These are phyloP conservation scores for Artemisiospiza belli DNA, from an alignment of 2,113 vertebrate genomes.

Conservation along the genomic window DNA sequence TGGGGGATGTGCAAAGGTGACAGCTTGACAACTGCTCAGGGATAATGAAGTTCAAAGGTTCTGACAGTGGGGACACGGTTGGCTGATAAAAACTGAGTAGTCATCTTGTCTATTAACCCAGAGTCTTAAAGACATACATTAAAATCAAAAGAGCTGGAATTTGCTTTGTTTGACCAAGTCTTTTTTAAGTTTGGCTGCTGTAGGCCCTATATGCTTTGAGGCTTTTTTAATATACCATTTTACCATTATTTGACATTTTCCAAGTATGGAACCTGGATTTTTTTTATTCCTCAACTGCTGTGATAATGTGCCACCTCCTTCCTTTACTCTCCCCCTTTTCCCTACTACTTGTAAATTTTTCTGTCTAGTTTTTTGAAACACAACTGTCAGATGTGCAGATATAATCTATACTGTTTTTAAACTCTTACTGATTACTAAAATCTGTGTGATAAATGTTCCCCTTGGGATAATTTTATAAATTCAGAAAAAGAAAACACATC, in stretches of 20 bases:
- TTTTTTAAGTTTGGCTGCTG: neutral
- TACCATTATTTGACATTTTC: neutral
- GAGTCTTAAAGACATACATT: neutral
- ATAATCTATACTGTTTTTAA: neutral
- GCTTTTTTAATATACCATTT: neutral
- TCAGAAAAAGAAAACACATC: neutral
- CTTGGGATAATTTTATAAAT: neutral
- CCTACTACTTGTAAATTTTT: neutral
- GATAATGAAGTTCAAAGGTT: conserved; percentile 26
- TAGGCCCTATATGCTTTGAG: neutral
- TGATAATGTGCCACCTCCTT: neutral
- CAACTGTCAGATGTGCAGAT: neutral
- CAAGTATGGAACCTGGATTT: neutral
- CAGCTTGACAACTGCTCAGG: conserved; percentile 14
- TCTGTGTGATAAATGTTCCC: neutral
- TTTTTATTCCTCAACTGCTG: neutral
- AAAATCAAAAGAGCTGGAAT: neutral
- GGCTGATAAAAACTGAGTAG: neutral
- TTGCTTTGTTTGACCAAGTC: neutral
- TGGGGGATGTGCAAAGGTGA: conserved; percentile 16
- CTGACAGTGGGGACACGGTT: neutral
- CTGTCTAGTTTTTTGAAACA: neutral
- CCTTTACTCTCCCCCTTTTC: neutral
- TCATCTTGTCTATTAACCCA: neutral
- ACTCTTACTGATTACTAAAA: neutral